Evolutionary conservation across 2,888 invertebrate species (phyloP), one percentile per base, ranked within the genome.

Genomic region (Drosophila multiciliata): DNA sequence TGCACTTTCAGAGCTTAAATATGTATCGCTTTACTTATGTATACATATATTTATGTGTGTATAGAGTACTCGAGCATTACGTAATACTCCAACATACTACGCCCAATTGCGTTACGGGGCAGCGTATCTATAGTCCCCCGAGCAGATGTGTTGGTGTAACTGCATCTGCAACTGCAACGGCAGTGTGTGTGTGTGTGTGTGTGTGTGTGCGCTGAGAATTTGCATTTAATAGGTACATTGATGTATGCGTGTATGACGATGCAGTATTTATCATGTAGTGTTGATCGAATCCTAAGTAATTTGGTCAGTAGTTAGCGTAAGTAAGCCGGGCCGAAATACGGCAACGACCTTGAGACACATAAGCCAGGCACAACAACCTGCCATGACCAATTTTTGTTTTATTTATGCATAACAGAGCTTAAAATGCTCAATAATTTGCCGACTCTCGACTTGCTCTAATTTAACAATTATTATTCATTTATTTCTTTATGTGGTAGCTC

Each of bases 1-100:
- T 86, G 83, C 85, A 86, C 86, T 86, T 88, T 85, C 86, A 68
- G 86, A 75, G 71, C 70, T 66, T 70, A 83, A 78, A 86, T 86
- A 80, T 85, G 82, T 86, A 88, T 78, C 82, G 73, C 71, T 82
- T 83, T 87, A 84, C 70, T 78, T 87, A 81, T 66, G 54, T 54
- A 63, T 55, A 52, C 50, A 40, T 57, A 35, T 52, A 38, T 54
- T 33, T 45, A 49, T 53, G 12, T 49, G 8, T 65, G 20, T 36
- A 15, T 57, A 15, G 35, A 61, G 53, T 68, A 59, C 60, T 69
- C 59, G 35, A 62, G 64, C 58, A 89, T 87, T 87, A 87, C 82
- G 87, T 83, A 86, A 84, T 75, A 59, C 55, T 59, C 35, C 48
- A 70, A 76, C 79, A 73, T 53, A 77, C 73, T 73, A 78, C 86